Percentiles rank a stretch among this genome's conserved stretches.
Evolutionary conservation across 2,888 invertebrate species (phyloP).

Genomic region (Xiphydria camelus): DNA sequence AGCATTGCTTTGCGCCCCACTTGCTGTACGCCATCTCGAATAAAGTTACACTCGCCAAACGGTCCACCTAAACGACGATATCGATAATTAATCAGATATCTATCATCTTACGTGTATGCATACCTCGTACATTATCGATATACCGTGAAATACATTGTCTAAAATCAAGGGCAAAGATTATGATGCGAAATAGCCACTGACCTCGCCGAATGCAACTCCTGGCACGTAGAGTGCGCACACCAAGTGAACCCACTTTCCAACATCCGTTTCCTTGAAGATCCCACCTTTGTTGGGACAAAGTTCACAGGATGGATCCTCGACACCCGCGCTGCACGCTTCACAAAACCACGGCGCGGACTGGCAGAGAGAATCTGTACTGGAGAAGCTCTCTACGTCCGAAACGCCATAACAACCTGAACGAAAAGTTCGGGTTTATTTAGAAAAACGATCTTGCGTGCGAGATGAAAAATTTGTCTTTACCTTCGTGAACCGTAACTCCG

Average conservation of each 20-base stretch:
- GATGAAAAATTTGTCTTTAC: slow-evolving; percentile 55
- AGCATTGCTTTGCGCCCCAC: slow-evolving; percentile 93
- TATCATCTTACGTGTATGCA: not conserved
- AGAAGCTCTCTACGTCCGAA: slow-evolving; percentile 86
- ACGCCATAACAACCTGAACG: slow-evolving; percentile 86
- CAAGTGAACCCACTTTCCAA: slow-evolving; percentile 97
- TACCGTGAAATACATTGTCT: not conserved
- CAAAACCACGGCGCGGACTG: slow-evolving; percentile 99
- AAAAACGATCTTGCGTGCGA: too few species aligned
- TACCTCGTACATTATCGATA: too few species aligned
- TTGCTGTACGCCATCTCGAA: slow-evolving; percentile 97
- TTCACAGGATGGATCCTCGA: slow-evolving; percentile 88
- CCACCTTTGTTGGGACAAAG: slow-evolving; percentile 91
- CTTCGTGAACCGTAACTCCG: slow-evolving; percentile 95
- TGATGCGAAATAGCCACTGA: too few species aligned
- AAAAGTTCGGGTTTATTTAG: too few species aligned
- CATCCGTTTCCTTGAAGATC: slow-evolving; percentile 95
- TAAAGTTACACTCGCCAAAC: slow-evolving; percentile 86
- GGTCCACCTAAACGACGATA: slow-evolving; percentile 66
- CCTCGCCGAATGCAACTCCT: slow-evolving; percentile 96
- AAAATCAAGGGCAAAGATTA: not conserved
- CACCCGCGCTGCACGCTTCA: slow-evolving; percentile 94
- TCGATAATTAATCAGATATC: too few species aligned
- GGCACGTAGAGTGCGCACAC: slow-evolving; percentile 97
- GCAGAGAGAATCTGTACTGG: slow-evolving; percentile 90